phyloP scores from a whole-genome alignment of 1,140 invertebrate genomes.

The Penaeus japonicus region DNA sequence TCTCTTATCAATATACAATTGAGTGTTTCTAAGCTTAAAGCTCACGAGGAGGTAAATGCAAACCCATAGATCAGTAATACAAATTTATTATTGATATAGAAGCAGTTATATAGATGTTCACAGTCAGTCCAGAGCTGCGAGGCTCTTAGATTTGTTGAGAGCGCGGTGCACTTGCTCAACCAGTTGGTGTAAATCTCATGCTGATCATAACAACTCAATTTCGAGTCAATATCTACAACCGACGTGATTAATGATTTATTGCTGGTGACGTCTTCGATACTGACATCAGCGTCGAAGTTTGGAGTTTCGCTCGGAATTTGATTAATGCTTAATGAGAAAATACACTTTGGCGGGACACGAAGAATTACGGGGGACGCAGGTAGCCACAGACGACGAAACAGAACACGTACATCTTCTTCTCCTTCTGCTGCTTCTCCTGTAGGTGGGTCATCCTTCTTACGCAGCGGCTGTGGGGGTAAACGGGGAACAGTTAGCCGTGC shows the following conservation, averaged over 20 bases:
- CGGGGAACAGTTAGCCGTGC: not conserved
- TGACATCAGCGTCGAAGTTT: not conserved
- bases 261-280: no score
- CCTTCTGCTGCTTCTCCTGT: slow-evolving; percentile 17
- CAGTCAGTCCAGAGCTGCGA: slow-evolving; percentile 34
- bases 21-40: no score
- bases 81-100: slow-evolving; percentile 22
- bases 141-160: not conserved
- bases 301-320: not conserved
- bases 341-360: not conserved
- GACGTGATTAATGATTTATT: no score
- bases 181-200: no score
- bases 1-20: no score
- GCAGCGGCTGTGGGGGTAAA: slow-evolving; percentile 23
- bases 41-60: not conserved
- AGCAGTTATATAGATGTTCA: slow-evolving; percentile 32
- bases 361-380: not conserved
- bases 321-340: not conserved
- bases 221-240: no score
- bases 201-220: no score
- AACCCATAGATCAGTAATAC: not conserved
- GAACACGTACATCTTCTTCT: slow-evolving; percentile 6
- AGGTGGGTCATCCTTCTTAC: slow-evolving; percentile 14
- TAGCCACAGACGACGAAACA: slow-evolving; percentile 22
- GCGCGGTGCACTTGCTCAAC: no score